Base-by-base conservation (phyloP, 2,113 vertebrate genomes). In the Pampusana beccarii region DNA sequence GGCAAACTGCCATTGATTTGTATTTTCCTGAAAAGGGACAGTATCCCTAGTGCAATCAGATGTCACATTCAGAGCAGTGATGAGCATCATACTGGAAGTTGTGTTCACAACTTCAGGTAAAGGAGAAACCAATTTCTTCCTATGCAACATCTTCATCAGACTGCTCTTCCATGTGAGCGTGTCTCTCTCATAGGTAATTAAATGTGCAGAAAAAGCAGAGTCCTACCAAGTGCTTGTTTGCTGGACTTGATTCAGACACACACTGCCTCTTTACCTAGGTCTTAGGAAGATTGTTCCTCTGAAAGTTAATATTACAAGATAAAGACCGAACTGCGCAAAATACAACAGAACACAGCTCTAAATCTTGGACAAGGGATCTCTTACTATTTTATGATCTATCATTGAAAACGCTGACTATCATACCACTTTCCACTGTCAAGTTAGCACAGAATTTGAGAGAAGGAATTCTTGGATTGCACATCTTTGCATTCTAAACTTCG, bases 171-270 rank as follows among this genome's bases (percentile, higher is more conserved):
- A 75, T 1, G 1, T 36, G n/a, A 66, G 56, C 75, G 19, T 56
- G 36, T 23, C 24, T 50, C 28, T 50, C 58, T 77, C 16, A 80
- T 3, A 53, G n/a, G 7, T 50, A 23, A 83, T 18, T 21, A 29
- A 23, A 44, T 11, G 26, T 44, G 28, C 57, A 61, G 56, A 61
- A 66, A 61, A 73, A 0, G 3, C 19, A 65, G 15, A 48, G 26
- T 48, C 6, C n/a, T 56, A 20, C 0, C 0, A 48, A 0, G 1
- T 46, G 34, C 21, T 34, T 40, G 16, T 33, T 78, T 70, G 48
- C 56, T 40, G 46, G 15, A 33, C 26, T 24, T 24, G 12, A 33
- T 56, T 83, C 23, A 86, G 40, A 46, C 33, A 56, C 6, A 40
- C 17, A 28, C 31, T 58, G 48, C 44, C 54, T 72, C 50, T 75